These are phyloP conservation scores for Rhabdornis inornatus DNA, from an alignment of 2,113 vertebrate species.

Conservation along the genomic window DNA sequence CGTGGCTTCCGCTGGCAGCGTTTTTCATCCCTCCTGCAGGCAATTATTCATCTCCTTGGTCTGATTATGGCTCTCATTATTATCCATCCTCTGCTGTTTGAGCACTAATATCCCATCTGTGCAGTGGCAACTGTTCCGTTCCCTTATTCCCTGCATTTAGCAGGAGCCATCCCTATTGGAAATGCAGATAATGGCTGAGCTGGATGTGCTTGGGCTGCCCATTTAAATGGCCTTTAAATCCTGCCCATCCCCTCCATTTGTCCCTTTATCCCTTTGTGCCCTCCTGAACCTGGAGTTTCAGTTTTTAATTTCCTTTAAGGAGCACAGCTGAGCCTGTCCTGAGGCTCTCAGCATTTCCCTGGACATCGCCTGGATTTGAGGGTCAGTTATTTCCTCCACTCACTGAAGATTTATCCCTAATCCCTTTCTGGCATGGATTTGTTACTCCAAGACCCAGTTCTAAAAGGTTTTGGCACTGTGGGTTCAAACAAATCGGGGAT, in stretches of 20 bases:
- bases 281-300: accelerated
- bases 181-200: background rate
- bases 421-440: background rate
- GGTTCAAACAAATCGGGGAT: background rate
- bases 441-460: background rate
- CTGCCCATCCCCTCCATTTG: background rate
- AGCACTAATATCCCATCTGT: background rate
- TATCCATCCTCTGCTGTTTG: background rate
- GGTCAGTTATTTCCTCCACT: background rate
- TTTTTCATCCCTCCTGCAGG: background rate
- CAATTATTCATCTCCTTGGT: background rate
- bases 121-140: background rate
- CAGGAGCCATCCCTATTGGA: background rate
- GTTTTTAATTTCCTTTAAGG: background rate
- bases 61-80: background rate
- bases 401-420: background rate
- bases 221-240: background rate
- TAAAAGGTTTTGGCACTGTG: background rate
- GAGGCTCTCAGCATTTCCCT: background rate
- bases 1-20: background rate
- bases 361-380: background rate
- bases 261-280: background rate
- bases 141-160: background rate
- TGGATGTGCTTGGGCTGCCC: background rate
- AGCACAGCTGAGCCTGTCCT: background rate